Percentiles rank a stretch among this genome's conserved stretches.
Evolutionary conservation across 37 sponge, comb jelly and placozoan genomes (phyloP).

Genomic region (Lycopodina hypogea): DNA sequence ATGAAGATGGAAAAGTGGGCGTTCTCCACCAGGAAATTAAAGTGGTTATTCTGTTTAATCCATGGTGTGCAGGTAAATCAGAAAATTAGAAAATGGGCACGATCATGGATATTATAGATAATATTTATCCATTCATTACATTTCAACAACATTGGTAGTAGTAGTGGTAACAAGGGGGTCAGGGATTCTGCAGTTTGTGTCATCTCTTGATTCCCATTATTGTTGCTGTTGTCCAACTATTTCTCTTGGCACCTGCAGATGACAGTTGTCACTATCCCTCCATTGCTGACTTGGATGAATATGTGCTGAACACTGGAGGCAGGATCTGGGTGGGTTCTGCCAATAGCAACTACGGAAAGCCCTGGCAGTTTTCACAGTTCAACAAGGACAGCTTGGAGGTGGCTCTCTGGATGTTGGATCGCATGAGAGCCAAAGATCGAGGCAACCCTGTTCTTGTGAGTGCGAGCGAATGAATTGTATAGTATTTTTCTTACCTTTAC

Average conservation of each 20-base stretch:
- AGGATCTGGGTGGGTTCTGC: conserved; percentile 66
- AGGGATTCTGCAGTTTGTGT: no score
- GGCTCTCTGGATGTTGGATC: conserved; percentile 30
- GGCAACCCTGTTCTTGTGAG: conserved; percentile 36
- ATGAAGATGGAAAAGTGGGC: conserved; percentile 21
- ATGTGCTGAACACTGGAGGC: conserved; percentile 65
- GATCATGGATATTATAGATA: no score
- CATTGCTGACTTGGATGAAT: conserved; percentile 49
- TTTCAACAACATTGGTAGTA: no score
- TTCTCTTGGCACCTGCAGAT: background rate
- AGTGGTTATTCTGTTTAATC: conserved; percentile 65
- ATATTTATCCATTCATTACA: background rate
- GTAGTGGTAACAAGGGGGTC: no score
- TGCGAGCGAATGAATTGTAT: background rate
- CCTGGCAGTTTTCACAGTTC: conserved; percentile 82
- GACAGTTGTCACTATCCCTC: conserved; percentile 47
- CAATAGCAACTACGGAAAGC: conserved; percentile 40
- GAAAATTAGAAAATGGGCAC: background rate
- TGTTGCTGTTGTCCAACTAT: no score
- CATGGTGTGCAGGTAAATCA: conserved; percentile 59
- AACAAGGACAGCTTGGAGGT: conserved; percentile 40
- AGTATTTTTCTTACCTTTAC: no score
- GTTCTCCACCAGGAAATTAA: conserved; percentile 24
- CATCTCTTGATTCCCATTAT: no score
- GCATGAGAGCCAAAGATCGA: conserved; percentile 6